Percentiles rank a stretch among this genome's conserved stretches.
Evolutionary conservation across 2,113 vertebrate species (phyloP).

Genomic region (Eulemur rufifrons): DNA sequence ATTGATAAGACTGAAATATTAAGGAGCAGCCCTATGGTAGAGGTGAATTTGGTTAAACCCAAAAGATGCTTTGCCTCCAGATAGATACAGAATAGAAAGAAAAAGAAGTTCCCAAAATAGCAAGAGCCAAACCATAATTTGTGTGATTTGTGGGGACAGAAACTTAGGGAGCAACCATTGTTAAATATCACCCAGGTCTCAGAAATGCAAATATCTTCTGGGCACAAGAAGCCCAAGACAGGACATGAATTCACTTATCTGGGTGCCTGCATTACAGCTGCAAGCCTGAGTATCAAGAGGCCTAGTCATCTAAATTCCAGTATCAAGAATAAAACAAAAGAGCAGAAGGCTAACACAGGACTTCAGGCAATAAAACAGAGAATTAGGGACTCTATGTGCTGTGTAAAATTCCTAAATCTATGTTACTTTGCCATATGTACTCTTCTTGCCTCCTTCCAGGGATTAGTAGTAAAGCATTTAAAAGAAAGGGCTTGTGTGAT

Average conservation of each 20-base stretch:
- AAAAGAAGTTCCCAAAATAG: background rate
- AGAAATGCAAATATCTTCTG: background rate
- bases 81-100: background rate
- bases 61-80: background rate
- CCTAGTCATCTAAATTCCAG: background rate
- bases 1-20: background rate
- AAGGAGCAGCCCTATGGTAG: background rate
- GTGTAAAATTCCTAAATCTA: background rate
- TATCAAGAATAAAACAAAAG: conserved; percentile 19
- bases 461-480: background rate
- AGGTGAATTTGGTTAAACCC: background rate
- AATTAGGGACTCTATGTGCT: background rate
- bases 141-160: background rate
- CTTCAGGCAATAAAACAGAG: background rate
- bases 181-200: background rate
- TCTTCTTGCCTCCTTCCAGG: background rate
- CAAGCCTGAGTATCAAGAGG: background rate
- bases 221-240: background rate
- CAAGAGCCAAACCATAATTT: background rate
- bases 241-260: background rate
- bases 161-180: background rate
- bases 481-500: background rate
- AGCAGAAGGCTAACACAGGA: background rate
- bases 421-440: background rate
- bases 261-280: background rate